These are phyloP conservation scores for Dromius quadrimaculatus DNA, from an alignment of 2,888 invertebrate species.

Conservation along the genomic window DNA sequence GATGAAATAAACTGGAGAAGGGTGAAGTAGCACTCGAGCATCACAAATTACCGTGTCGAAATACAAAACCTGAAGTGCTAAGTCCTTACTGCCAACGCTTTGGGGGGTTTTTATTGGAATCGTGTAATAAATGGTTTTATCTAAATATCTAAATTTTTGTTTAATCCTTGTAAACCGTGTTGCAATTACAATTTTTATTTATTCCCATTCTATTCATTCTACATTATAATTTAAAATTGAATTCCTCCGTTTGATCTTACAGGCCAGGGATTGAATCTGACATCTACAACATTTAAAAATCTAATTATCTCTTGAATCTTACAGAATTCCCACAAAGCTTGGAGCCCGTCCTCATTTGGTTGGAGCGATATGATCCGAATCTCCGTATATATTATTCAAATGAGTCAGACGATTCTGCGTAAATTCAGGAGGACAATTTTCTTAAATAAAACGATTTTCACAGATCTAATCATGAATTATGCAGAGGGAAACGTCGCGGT, in stretches of 20 bases:
- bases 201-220: not conserved
- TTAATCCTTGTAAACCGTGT: too few species aligned
- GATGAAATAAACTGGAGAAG: too few species aligned
- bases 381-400: constrained; percentile 46
- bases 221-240: constrained; percentile 9
- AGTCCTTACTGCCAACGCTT: too few species aligned
- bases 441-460: constrained; percentile 45
- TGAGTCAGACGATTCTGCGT: constrained; percentile 23
- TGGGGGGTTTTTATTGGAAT: too few species aligned
- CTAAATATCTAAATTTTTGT: too few species aligned
- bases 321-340: constrained; percentile 23
- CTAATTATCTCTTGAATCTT: constrained; percentile 30
- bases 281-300: constrained; percentile 36
- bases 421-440: constrained; percentile 43
- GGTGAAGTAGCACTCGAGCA: too few species aligned
- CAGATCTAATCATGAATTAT: constrained; percentile 45
- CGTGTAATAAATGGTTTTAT: too few species aligned
- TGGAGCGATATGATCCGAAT: constrained; percentile 27
- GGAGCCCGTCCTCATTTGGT: not conserved
- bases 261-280: constrained; percentile 14
- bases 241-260: constrained; percentile 22
- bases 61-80: too few species aligned
- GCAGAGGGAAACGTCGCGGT: not conserved
- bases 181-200: not conserved
- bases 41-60: too few species aligned